Evolutionary conservation across 2,797 vertebrate genomes (phyloP).

Genomic region (Macroramphosus scolopax): DNA sequence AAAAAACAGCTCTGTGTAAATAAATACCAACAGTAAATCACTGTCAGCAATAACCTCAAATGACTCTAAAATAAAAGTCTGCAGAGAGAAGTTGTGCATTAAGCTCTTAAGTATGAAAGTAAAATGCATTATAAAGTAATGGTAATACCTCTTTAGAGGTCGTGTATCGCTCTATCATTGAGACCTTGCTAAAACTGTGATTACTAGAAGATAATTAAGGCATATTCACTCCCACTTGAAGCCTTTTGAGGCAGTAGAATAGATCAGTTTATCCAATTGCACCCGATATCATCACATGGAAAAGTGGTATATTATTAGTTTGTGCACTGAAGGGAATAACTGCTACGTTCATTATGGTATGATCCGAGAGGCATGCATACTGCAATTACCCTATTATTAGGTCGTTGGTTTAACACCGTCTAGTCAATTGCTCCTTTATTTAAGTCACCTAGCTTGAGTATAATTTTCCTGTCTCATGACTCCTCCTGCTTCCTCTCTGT

Average conservation of each 20-base stretch:
- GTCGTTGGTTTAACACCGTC: conserved; percentile 19
- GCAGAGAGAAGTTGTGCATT: conserved; percentile 27
- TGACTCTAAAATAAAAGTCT: conserved; percentile 50
- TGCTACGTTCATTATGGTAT: conserved; percentile 21
- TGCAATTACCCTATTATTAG: conserved; percentile 45
- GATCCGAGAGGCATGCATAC: conserved; percentile 9
- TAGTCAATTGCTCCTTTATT: conserved; percentile 31
- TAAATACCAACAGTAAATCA: conserved; percentile 58
- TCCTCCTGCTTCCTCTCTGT: conserved; percentile 25
- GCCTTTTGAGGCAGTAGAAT: too few species aligned
- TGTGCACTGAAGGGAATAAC: conserved; percentile 29
- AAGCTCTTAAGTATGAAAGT: conserved; percentile 35
- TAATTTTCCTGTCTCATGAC: conserved; percentile 12
- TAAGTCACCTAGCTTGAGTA: neutral
- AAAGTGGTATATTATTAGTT: conserved; percentile 46
- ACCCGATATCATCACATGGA: conserved; percentile 32
- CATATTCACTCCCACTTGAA: conserved; percentile 40
- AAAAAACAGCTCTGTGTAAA: conserved; percentile 60
- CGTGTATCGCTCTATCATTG: conserved; percentile 15
- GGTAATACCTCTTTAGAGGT: conserved; percentile 12
- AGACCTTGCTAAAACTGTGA: conserved; percentile 18
- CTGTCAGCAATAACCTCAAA: conserved; percentile 50
- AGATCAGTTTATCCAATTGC: too few species aligned
- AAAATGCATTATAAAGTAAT: conserved; percentile 33
- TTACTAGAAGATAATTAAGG: conserved; percentile 40